Evolutionary conservation across 2,888 invertebrate species (phyloP), one percentile per base, ranked within the genome.

Genomic region (Tetrapedia diversipes): DNA sequence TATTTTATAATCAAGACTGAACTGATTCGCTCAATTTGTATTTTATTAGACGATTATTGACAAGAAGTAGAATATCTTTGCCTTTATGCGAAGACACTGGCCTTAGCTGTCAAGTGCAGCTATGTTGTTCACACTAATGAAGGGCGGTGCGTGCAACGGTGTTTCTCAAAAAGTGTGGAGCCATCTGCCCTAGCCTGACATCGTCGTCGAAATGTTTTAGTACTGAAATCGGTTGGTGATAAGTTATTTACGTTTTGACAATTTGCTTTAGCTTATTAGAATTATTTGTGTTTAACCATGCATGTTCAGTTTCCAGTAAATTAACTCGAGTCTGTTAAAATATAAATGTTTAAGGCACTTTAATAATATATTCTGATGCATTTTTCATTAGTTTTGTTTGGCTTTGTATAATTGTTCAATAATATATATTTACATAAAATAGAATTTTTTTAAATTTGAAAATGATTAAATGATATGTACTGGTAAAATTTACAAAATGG

Each of bases 61-160:
- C 72, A 67, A 65, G 56, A 65, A 60, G 59, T 59, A 43, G 53
- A 56, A 63, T 79, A 81, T 78, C 73, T 60, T 80, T 70, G 83
- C 77, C 86, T 86, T 85, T 85, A 79, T 86, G 85, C 75, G 68
- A 77, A 81, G 84, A 83, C 78, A 78, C 75, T 80, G 86, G 77
- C 74, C 83, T 79, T 85, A 86, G 83, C 86, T 86, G 86, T 86
- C 86, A 86, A 86, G 85, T 76, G 83, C 80, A 77, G 84, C 82
- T 83, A 80, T 82, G 83, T 69, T 81, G 67, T 73, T 64, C 74
- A 56, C 83, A 77, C 72, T 83, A 78, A 83, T 79, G 81, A 84
- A 81, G 84, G 85, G 79, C 81, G 85, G 85, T 83, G 76, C 79
- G 85, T 84, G 77, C 66, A 74, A 66, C 68, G 81, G 70, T 79